Base-by-base conservation (phyloP, 2,888 invertebrate species). In the Prenolepis imparis region DNA sequence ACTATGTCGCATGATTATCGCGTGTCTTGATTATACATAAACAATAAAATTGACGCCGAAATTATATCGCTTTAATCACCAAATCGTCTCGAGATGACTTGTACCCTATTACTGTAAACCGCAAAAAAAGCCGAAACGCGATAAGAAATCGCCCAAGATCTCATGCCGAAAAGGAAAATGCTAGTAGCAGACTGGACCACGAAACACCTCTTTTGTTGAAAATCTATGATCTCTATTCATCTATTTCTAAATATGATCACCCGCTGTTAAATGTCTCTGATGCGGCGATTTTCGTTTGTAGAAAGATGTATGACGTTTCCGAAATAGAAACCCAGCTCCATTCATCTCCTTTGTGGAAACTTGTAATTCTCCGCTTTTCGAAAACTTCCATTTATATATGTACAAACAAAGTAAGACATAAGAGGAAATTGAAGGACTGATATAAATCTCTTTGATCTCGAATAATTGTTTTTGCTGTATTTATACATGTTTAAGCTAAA, bases 231-330 rank as follows among this genome's bases (percentile, higher is more conserved):
- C 72, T 41, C 61, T 75, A 55, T 80, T 85, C 72, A 72, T 44
- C 41, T 59, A 18, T 28, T 5, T 48, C 24, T 57, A 52, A 85
- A 86, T 61, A 21, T 55, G 74, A 82, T 66, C 77, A 24, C 82
- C 82, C 70, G 72, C 82, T 85, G 85, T 28, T 83, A 24, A n/a
- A 1, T 32, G 70, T 52, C 18, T 28, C 28, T 5, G 28, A 28
- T 3, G 2, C 2, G 9, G 11, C 18, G 3, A 67, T 24, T 28
- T 41, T n/a, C 8, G 1, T 66, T 52, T 36, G 18, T 3, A 18
- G 15, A 67, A 52, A 48, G 8, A 6, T 32, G 18, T 8, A 28
- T 18, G 57, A 57, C 9, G 41, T 41, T 57, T 11, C 12, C 28
- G 8, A 39, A 11, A 18, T 3, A 24, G 12, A 28, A 15, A 61